These are phyloP conservation scores for Microplitis manilae DNA, from an alignment of 2,888 invertebrate genomes.

Conservation along the genomic window DNA sequence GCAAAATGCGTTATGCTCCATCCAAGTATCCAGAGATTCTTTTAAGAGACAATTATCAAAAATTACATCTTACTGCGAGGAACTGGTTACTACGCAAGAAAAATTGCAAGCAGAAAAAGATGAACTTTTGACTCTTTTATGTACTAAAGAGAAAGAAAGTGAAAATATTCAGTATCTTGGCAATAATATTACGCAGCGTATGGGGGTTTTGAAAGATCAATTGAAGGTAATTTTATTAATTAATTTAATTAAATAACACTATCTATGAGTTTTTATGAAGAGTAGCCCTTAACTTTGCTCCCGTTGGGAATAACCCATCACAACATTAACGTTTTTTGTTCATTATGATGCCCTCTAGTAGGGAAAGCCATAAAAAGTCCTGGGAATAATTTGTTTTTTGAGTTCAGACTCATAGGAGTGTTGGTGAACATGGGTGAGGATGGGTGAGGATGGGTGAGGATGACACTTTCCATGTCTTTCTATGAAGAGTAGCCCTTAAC, in stretches of 20 bases:
- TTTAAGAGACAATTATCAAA: conserved; percentile 74
- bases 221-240: conserved; percentile 68
- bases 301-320: too few relatives aligned
- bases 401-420: too few relatives aligned
- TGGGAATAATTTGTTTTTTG: too few relatives aligned
- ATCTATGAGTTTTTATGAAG: too few relatives aligned
- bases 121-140: conserved; percentile 56
- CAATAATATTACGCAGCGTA: conserved; percentile 72
- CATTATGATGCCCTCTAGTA: too few relatives aligned
- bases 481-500: too few relatives aligned
- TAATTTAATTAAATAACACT: background rate
- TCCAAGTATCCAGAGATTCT: conserved; percentile 73
- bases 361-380: too few relatives aligned
- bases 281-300: too few relatives aligned
- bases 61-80: conserved; percentile 74
- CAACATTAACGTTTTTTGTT: too few relatives aligned
- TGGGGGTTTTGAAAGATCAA: conserved; percentile 73
- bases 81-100: conserved; percentile 74
- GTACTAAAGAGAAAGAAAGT: conserved; percentile 63
- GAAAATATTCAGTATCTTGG: conserved; percentile 67
- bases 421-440: too few relatives aligned
- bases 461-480: too few relatives aligned
- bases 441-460: too few relatives aligned
- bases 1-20: conserved; percentile 71
- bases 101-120: conserved; percentile 69